Conservation (phyloP, 1,140 invertebrate species). For the Philopotamus ludificatus region DNA sequence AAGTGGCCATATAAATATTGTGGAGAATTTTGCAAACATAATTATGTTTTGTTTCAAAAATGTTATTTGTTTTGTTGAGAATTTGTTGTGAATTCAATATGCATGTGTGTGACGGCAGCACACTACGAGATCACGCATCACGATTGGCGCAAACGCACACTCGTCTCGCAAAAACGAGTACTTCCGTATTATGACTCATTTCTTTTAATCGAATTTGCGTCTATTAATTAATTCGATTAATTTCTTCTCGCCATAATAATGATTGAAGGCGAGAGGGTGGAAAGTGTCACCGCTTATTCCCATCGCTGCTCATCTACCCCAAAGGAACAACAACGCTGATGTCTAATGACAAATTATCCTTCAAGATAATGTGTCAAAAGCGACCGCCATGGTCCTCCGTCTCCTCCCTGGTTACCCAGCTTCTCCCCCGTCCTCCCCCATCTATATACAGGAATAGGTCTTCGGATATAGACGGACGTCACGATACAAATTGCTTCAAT, state of each 20-base stretch:
- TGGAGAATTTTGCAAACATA: too few species aligned
- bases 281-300: slow-evolving; percentile 3
- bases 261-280: background rate
- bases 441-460: background rate
- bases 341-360: slow-evolving; percentile 24
- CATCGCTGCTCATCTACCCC: slow-evolving; percentile 1
- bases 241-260: background rate
- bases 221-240: background rate
- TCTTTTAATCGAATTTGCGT: too few species aligned
- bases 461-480: background rate
- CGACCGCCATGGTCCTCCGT: background rate
- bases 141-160: too few species aligned
- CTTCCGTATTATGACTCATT: too few species aligned
- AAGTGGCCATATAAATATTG: too few species aligned
- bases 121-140: too few species aligned
- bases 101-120: too few species aligned
- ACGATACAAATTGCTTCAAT: background rate
- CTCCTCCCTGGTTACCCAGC: background rate
- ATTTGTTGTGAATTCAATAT: too few species aligned
- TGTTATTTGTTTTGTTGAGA: too few species aligned
- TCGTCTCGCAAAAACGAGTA: too few species aligned
- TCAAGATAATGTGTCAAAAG: slow-evolving; percentile 22
- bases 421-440: background rate
- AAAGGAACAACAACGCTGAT: slow-evolving; percentile 10
- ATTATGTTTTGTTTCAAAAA: too few species aligned